These are phyloP conservation scores for Homarus gammarus DNA, from an alignment of 2,888 invertebrate species.

Conservation along the genomic window DNA sequence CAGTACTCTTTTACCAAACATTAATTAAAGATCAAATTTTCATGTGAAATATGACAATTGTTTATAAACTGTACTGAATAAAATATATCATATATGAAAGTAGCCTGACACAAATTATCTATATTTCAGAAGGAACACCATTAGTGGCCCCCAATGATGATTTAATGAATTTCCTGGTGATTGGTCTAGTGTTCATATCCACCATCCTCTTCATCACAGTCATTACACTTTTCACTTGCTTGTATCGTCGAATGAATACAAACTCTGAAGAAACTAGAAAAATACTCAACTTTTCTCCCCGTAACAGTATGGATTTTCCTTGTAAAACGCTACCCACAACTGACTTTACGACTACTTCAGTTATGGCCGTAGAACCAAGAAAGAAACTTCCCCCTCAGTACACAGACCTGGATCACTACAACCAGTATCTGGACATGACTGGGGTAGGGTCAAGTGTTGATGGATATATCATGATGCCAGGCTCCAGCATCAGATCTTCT, in stretches of 20 bases:
- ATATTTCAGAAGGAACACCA: constrained; percentile 47
- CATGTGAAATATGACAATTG: neutral
- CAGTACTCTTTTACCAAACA: neutral
- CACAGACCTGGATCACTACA: constrained; percentile 58
- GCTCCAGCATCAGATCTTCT: constrained; percentile 70
- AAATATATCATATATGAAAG: neutral
- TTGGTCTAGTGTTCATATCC: constrained; percentile 55
- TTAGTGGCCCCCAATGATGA: constrained; percentile 22
- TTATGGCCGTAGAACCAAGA: constrained; percentile 52
- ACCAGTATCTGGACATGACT: constrained; percentile 68
- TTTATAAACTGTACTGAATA: neutral
- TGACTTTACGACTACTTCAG: constrained; percentile 51
- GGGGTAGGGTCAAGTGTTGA: constrained; percentile 22
- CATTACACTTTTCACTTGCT: constrained; percentile 49
- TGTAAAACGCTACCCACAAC: constrained; percentile 45
- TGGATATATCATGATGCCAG: constrained; percentile 61
- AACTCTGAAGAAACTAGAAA: constrained; percentile 48
- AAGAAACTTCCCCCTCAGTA: constrained; percentile 38
- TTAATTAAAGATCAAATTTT: neutral
- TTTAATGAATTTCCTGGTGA: constrained; percentile 40
- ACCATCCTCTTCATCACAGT: constrained; percentile 52
- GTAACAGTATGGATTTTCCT: constrained; percentile 37
- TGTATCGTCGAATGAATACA: constrained; percentile 46
- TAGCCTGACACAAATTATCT: neutral
- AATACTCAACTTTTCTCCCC: constrained; percentile 49